Evolutionary conservation across 2,113 vertebrate genomes (phyloP), one percentile per base, ranked within the genome.

Genomic region (Perca flavescens): DNA sequence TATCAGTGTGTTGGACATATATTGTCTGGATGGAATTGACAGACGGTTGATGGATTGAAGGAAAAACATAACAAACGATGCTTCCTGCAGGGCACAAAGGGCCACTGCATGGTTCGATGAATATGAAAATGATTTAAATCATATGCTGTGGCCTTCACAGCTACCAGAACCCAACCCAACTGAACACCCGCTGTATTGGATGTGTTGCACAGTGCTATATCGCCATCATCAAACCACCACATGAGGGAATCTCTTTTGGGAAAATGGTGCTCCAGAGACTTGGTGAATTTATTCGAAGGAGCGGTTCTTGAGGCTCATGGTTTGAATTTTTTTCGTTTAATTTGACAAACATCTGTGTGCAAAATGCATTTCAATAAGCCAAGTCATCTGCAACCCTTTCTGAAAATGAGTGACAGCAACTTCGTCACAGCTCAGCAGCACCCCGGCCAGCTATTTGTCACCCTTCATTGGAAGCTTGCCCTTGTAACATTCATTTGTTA

Each of bases 401-500:
- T 60, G 69, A 50, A 69, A 13, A 22, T 69, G 82, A 89, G 68
- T 82, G 85, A 86, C 82, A 77, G 72, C 25, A 46, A 43, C 77
- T 74, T 63, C 47, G 79, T 73, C 79, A 67, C 83, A 64, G 74
- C 63, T 62, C 25, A 15, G 70, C 67, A 21, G 5, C 58, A 13
- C 70, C 75, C 81, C 61, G 74, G 68, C 88, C 72, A 17, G 47
- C 22, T 58, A 71, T 76, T 73, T 69, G 85, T 72, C 85, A 88
- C 82, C 66, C 77, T 58, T 52, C 54, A 82, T 40, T 36, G 84
- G 43, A 77, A 40, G 50, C 63, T 47, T 54, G 56, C 46, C 77
- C 70, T 63, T 36, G 1, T 57, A 69, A 75, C 82, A 77, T 67
- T 31, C 36, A 83, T 86, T 83, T 8, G 84, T 83, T 69, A 65